Evolutionary conservation across 2,113 vertebrate species (phyloP), one percentile per base, ranked within the genome.

Genomic region (Cinclus mexicanus): DNA sequence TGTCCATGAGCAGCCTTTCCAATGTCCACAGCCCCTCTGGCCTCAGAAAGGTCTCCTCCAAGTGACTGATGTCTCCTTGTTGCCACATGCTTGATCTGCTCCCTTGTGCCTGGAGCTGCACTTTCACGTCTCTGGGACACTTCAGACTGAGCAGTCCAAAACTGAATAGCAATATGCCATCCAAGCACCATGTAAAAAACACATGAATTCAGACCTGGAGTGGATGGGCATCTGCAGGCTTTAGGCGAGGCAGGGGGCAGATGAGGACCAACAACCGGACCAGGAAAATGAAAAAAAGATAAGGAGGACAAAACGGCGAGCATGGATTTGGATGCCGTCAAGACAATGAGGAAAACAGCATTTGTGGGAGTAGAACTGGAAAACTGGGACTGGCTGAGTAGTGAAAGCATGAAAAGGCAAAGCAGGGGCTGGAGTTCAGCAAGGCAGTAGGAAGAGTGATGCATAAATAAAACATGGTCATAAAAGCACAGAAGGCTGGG

Each of bases 381-480:
- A 89, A 88, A 80, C 11, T 53, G 28, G 41, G 28, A 44, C 69
- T 91, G 78, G 28, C 22, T 80, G 46, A 76, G 37, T 15, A 60
- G 55, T 18, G 42, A 86, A 18, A 90, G 33, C 47, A 89, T 28
- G 37, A 87, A 83, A 85, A 56, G 81, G 46, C 57, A 85, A 87
- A 89, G 53, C n/a, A 61, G 29, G 20, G 35, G 35, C 59, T 81
- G 56, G 3, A 50, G 61, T 63, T 83, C 39, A 68, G 61, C 70
- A 91, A 68, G 26, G 35, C 65, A 90, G 68, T 13, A 77, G 56
- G 64, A 94, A 92, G 59, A 89, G 21, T 4, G 6, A 33, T 77
- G 33, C 28, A 78, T 81, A 83, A 97, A 93, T 88, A 83, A 93
- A 94, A 86, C 29, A 82, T 44, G 11, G 13, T 42, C 60, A 31